Conservation (phyloP, 2,888 invertebrate genomes). For the Anticlea derivata region DNA sequence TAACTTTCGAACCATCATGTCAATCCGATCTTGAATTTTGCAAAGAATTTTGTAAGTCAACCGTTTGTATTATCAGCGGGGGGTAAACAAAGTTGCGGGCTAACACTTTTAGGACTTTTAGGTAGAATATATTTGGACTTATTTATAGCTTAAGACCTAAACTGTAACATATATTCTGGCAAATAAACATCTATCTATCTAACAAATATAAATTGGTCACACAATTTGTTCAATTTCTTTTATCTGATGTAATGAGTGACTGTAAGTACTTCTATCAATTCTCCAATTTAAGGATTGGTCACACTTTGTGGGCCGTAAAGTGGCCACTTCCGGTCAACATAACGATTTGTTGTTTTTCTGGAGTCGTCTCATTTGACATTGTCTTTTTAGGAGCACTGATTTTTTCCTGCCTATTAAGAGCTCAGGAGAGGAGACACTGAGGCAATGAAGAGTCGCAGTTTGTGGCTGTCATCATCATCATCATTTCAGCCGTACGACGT, state of each 20-base stretch:
- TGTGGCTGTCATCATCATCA: background rate
- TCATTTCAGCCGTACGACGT: too few relatives aligned
- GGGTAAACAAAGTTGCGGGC: too few relatives aligned
- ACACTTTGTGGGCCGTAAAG: constrained; percentile 40
- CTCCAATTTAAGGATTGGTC: constrained; percentile 36
- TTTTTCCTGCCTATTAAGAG: constrained; percentile 40
- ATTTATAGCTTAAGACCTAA: too few relatives aligned
- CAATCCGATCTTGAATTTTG: too few relatives aligned
- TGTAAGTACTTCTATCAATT: background rate
- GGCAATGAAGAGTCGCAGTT: too few relatives aligned
- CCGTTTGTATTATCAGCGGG: too few relatives aligned
- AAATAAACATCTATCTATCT: too few relatives aligned
- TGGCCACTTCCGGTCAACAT: constrained; percentile 44
- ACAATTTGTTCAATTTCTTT: constrained; percentile 1
- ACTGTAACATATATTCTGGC: too few relatives aligned
- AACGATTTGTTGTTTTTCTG: constrained; percentile 38
- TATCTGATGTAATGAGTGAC: constrained; percentile 11
- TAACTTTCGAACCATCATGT: too few relatives aligned
- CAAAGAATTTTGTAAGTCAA: too few relatives aligned
- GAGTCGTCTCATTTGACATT: constrained; percentile 32
- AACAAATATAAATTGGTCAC: constrained; percentile 2
- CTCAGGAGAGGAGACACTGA: background rate
- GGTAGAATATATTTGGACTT: too few relatives aligned
- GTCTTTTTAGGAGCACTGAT: constrained; percentile 43
- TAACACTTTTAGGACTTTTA: too few relatives aligned